Evolutionary conservation across 2,113 vertebrate genomes (phyloP).

Genomic region (Furnarius figulus): DNA sequence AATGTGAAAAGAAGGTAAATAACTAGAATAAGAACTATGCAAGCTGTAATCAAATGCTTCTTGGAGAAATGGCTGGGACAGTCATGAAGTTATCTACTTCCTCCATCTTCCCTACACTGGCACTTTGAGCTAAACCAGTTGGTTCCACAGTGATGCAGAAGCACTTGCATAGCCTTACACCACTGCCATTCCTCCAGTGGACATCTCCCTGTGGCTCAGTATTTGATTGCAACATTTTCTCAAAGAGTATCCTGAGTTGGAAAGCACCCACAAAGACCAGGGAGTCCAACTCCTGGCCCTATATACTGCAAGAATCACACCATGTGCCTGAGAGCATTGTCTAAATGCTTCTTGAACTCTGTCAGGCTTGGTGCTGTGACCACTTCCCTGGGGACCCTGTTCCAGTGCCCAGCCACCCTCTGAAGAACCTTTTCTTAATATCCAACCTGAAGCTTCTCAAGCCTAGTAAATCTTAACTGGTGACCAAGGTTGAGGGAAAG

Average conservation of each 20-base stretch:
- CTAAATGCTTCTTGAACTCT: not conserved
- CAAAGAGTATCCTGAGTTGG: not conserved
- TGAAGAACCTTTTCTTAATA: not conserved
- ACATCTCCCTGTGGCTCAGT: not conserved
- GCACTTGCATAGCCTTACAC: not conserved
- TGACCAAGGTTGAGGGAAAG: not conserved
- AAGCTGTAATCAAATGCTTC: not conserved
- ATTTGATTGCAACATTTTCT: not conserved
- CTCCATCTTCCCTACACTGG: not conserved
- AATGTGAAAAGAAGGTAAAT: not conserved
- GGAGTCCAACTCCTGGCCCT: not conserved
- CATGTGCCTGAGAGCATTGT: not conserved
- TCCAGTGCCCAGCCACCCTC: not conserved
- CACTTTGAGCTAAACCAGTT: not conserved
- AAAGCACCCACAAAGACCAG: not conserved
- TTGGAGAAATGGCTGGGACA: not conserved
- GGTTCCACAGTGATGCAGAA: not conserved
- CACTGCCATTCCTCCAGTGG: not conserved
- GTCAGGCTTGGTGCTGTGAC: not conserved
- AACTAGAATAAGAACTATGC: not conserved
- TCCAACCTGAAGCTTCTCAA: not conserved
- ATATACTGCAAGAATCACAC: not conserved
- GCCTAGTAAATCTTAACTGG: not conserved
- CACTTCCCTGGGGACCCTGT: not conserved
- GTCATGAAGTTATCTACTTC: not conserved